Evolutionary conservation across 2,113 vertebrate genomes (phyloP), one percentile per base, ranked within the genome.

Genomic region (Anser brachyrhynchus): DNA sequence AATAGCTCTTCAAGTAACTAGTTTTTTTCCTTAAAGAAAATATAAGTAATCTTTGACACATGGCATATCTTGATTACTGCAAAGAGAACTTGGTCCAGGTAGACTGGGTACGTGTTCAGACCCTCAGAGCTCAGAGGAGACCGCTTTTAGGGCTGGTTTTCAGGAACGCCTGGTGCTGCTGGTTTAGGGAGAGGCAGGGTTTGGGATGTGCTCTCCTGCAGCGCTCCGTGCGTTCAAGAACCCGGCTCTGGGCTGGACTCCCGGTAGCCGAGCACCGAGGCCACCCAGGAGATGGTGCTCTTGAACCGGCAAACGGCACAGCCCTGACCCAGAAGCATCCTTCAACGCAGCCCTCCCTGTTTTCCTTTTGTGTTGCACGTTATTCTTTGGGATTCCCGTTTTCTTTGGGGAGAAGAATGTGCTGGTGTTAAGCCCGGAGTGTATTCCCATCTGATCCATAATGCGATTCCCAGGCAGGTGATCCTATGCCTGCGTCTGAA

Each of bases 221-320:
- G 39, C 62, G 12, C 26, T 37, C 52, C 15, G 35, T 26, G 61
- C 23, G 4, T 37, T 29, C 26, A 9, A 25, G 17, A 35, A 11
- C 51, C 62, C 28, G 26, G 17, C 62, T 65, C 26, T 6, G 26
- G 37, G 62, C 62, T 65, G 62, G 37, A 29, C 41, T 52, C 23
- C 41, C 4, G 19, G 59, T 75, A 19, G 80, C 59, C 5, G 37
- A 64, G 54, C 31, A 59, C 82, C n/a, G 21, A 6, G 20, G 81
- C 43, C 29, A 43, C 81, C 96, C 97, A 94, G 96, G 57, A 97
- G 97, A 96, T 96, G 97, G 97, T 78, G 95, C 97, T 97, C 89
- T 94, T 92, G 88, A 55, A 88, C 89, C 52, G 67, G 62, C 49
- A 18, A 95, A 95, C 39, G 21, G 73, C 61, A 1, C 57, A 62